These are phyloP conservation scores for Pheucticus melanocephalus DNA, from an alignment of 2,113 vertebrate genomes.

Conservation along the genomic window DNA sequence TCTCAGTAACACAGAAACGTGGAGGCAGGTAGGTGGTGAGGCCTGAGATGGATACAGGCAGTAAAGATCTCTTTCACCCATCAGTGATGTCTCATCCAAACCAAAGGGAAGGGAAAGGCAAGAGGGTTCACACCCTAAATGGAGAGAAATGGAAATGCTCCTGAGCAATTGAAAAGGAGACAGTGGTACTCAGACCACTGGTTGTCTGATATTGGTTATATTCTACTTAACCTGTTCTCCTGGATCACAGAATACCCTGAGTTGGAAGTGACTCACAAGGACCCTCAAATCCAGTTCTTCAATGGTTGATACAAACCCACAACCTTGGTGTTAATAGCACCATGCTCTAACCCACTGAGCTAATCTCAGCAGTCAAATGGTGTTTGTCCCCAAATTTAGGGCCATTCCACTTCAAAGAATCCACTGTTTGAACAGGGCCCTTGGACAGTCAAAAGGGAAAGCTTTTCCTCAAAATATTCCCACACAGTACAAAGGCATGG, in stretches of 20 bases:
- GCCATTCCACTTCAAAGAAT: not conserved
- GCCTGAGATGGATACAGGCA: not conserved
- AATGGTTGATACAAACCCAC: not conserved
- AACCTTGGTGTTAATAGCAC: not conserved
- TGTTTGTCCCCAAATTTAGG: not conserved
- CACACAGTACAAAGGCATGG: not conserved
- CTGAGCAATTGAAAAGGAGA: not conserved
- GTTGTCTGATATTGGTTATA: not conserved
- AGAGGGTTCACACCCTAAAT: not conserved
- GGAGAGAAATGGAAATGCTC: not conserved
- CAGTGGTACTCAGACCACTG: accelerated
- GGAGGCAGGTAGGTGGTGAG: not conserved
- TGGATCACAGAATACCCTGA: not conserved
- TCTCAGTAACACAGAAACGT: not conserved
- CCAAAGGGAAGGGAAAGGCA: not conserved
- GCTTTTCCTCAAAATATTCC: not conserved
- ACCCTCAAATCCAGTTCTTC: not conserved
- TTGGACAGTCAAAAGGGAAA: not conserved
- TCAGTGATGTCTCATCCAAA: not conserved
- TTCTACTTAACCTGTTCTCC: not conserved
- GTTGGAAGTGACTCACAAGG: not conserved
- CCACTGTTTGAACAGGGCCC: not conserved
- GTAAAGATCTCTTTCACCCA: not conserved
- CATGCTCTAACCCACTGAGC: not conserved
- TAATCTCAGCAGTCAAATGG: not conserved